phyloP scores from a whole-genome alignment of 2,888 invertebrate species.

The Abrostola triplasia region DNA sequence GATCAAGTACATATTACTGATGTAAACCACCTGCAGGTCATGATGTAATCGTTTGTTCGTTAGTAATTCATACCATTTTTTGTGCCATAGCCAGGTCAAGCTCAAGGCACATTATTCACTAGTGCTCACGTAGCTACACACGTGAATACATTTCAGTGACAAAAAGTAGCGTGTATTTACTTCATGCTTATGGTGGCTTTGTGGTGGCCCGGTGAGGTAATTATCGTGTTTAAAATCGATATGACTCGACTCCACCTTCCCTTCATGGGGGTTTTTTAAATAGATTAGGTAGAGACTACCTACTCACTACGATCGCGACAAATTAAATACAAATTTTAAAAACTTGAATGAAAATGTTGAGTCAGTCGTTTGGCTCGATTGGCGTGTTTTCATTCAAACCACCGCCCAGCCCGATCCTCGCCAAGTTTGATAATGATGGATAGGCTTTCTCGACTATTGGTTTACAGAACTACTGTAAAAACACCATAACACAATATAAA shows the following conservation, averaged over 20 bases:
- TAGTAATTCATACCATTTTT: conserved; percentile 54
- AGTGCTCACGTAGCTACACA: conserved; percentile 26
- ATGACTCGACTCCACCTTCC: conserved; percentile 28
- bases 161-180: conserved; percentile 18
- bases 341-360: conserved; percentile 80
- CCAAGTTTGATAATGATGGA: conserved; percentile 63
- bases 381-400: conserved; percentile 71
- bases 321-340: conserved; percentile 61
- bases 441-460: conserved; percentile 47
- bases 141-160: conserved; percentile 18
- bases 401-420: conserved; percentile 55
- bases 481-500: conserved; percentile 8
- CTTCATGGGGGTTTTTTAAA: conserved; percentile 28
- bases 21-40: conserved; percentile 55
- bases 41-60: conserved; percentile 69
- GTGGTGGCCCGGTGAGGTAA: conserved; percentile 12
- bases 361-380: conserved; percentile 76
- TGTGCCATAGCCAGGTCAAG: conserved; percentile 69
- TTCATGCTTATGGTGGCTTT: conserved; percentile 6
- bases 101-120: conserved; percentile 67
- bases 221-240: conserved; percentile 37
- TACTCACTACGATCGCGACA: conserved; percentile 45
- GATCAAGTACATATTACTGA: conserved; percentile 48
- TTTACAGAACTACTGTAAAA: conserved; percentile 28
- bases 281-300: conserved; percentile 34